Percentiles rank a stretch among this genome's conserved stretches.
These are phyloP conservation scores for Eupithecia abbreviata DNA, from an alignment of 2,888 invertebrate genomes.

Conservation along the genomic window DNA sequence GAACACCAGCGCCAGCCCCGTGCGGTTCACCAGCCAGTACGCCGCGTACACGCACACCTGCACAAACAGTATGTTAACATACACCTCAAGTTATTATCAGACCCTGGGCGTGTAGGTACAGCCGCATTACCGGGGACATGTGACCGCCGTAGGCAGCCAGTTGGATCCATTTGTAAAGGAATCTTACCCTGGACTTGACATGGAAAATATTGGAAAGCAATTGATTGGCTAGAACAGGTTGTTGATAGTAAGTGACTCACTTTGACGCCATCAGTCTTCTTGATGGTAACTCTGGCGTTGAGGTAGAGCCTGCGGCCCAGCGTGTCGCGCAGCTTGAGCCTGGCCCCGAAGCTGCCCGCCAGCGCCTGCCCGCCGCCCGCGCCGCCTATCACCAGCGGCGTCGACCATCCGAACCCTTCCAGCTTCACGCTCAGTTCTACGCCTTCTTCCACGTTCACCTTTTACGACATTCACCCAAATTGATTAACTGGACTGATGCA, in stretches of 20 bases:
- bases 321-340: slow-evolving; percentile 90
- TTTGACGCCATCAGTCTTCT: slow-evolving; percentile 75
- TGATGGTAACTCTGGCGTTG: slow-evolving; percentile 84
- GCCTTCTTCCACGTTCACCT: slow-evolving; percentile 89
- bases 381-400: slow-evolving; percentile 84
- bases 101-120: no score
- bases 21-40: slow-evolving; percentile 98
- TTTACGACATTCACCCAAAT: slow-evolving; percentile 12
- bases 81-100: no score
- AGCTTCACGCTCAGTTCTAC: slow-evolving; percentile 90
- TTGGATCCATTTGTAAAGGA: no score
- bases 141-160: no score
- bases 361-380: slow-evolving; percentile 73
- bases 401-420: slow-evolving; percentile 92
- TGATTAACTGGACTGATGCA: not conserved
- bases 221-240: not conserved
- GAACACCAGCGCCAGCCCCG: slow-evolving; percentile 97
- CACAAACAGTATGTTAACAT: no score
- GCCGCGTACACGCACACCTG: slow-evolving; percentile 91
- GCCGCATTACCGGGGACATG: no score
- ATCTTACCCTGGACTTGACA: no score
- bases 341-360: slow-evolving; percentile 84
- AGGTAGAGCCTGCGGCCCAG: slow-evolving; percentile 89
- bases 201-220: not conserved
- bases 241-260: slow-evolving; percentile 59